Conservation (phyloP, 2,888 invertebrate species). For the Pyrrhopygopsis socrates region DNA sequence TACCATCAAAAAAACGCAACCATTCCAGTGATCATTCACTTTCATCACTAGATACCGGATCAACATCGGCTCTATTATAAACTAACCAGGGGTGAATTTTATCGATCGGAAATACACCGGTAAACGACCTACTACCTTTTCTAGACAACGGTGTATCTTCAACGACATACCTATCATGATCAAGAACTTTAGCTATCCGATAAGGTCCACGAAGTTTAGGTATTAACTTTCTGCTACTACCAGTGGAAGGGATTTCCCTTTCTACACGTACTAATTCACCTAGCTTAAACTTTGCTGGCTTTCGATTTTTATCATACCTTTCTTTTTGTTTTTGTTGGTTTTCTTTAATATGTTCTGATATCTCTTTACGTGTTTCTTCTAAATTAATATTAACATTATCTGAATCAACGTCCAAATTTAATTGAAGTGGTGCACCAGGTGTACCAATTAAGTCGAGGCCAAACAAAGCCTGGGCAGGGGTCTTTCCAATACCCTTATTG, state of each 20-base stretch:
- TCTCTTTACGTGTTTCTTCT: slow-evolving; percentile 9
- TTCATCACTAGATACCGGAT: too few species aligned
- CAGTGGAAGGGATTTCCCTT: slow-evolving; percentile 7
- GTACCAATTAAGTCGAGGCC: slow-evolving; percentile 11
- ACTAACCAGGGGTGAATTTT: too few species aligned
- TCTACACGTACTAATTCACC: slow-evolving; percentile 25
- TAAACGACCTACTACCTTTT: neutral
- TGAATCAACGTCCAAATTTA: neutral
- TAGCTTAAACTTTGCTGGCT: neutral
- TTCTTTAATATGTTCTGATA: neutral
- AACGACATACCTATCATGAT: slow-evolving; percentile 3
- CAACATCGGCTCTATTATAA: too few species aligned
- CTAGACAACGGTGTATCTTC: slow-evolving; percentile 18
- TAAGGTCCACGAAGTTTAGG: slow-evolving; percentile 23
- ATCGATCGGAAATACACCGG: too few species aligned
- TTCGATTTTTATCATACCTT: neutral
- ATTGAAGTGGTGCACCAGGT: slow-evolving; percentile 4
- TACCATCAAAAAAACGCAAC: too few species aligned
- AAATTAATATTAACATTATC: neutral
- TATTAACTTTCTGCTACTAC: slow-evolving; percentile 17
- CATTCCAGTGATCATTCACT: too few species aligned
- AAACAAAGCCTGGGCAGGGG: slow-evolving; percentile 13
- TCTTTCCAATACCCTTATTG: slow-evolving; percentile 15
- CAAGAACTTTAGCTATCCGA: neutral
- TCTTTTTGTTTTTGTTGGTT: slow-evolving; percentile 9